Conservation (phyloP, 2,113 vertebrate species). For the Tenrec ecaudatus region DNA sequence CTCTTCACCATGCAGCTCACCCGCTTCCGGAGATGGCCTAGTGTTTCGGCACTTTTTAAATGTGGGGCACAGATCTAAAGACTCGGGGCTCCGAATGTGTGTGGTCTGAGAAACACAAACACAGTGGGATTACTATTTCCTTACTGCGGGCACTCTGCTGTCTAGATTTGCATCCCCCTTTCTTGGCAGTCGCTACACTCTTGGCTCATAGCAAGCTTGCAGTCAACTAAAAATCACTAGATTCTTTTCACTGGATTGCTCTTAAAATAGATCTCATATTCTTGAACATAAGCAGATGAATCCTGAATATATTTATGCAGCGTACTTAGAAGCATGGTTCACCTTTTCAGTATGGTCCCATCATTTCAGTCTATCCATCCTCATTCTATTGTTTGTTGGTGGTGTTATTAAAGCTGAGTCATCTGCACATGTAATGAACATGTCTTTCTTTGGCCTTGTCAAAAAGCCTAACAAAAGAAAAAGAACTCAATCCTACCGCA, state of each 20-base stretch:
- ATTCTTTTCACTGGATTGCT: neutral
- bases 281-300: neutral
- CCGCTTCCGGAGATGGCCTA: neutral
- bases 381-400: neutral
- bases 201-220: neutral
- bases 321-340: neutral
- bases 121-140: neutral
- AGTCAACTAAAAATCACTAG: neutral
- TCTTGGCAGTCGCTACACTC: neutral
- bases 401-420: neutral
- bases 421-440: neutral
- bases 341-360: neutral
- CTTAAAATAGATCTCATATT: neutral
- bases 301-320: neutral
- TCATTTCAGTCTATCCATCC: neutral
- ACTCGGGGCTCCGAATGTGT: neutral
- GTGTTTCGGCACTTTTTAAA: slow-evolving; percentile 11
- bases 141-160: neutral
- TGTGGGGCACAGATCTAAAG: neutral
- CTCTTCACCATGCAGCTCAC: neutral
- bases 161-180: neutral
- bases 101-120: slow-evolving; percentile 37
- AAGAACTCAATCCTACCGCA: neutral
- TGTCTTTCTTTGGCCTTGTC: neutral
- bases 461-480: neutral